These are phyloP conservation scores for Halcyon malimbica DNA, from an alignment of 2,113 vertebrate species.

Conservation along the genomic window DNA sequence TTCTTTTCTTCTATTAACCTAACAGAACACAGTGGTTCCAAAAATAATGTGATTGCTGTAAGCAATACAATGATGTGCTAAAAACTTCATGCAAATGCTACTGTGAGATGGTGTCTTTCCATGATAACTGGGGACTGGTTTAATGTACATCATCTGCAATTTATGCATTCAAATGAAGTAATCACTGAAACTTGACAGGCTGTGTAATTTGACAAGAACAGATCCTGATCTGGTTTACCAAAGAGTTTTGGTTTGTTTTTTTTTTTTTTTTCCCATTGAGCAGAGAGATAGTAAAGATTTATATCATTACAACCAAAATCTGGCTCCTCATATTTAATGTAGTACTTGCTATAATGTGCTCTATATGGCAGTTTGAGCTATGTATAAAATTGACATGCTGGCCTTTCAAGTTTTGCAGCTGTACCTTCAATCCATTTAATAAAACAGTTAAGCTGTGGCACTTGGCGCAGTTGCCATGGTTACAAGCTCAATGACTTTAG, in stretches of 20 bases:
- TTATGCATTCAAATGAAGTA: neutral
- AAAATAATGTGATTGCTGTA: slow-evolving; percentile 23
- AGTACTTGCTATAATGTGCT: neutral
- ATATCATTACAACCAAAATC: neutral
- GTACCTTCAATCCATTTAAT: slow-evolving; percentile 74
- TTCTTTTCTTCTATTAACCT: slow-evolving; percentile 8
- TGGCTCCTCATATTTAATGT: neutral
- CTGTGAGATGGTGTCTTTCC: neutral
- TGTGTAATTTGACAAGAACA: neutral
- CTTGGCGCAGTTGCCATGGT: slow-evolving; percentile 80
- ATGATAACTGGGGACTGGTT: neutral
- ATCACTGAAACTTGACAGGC: neutral
- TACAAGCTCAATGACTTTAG: slow-evolving; percentile 79
- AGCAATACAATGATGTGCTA: neutral
- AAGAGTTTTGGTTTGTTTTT: too few relatives aligned
- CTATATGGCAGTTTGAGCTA: neutral
- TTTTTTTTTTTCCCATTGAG: neutral
- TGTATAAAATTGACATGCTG: slow-evolving; percentile 4
- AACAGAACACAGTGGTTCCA: neutral
- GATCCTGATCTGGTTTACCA: neutral
- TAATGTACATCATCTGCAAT: slow-evolving; percentile 7
- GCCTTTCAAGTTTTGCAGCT: slow-evolving; percentile 65
- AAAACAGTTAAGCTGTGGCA: slow-evolving; percentile 75
- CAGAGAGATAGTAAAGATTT: neutral
- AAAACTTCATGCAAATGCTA: neutral